These are phyloP conservation scores for Daphoenositta chrysoptera DNA, from an alignment of 2,113 vertebrate species.

Conservation along the genomic window DNA sequence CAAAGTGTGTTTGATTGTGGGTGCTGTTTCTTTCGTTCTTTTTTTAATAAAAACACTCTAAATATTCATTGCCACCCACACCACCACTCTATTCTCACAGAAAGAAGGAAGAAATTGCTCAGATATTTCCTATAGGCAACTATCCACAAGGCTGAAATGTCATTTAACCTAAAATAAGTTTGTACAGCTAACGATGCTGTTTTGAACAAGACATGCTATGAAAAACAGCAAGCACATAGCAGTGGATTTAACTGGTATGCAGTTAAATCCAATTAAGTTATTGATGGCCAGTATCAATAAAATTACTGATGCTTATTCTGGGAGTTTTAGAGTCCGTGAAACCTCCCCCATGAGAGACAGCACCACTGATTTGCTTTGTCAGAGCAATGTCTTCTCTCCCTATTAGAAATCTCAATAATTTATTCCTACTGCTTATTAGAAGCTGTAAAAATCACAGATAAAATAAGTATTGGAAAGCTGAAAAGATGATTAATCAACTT, in stretches of 20 bases:
- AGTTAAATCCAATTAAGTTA: not conserved
- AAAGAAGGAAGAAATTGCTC: not conserved
- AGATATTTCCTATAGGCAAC: not conserved
- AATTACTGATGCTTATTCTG: not conserved
- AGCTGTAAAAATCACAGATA: not conserved
- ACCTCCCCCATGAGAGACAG: not conserved
- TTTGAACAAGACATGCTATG: not conserved
- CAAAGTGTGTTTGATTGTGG: not conserved
- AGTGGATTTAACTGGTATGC: not conserved
- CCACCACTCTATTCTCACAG: rapidly evolving
- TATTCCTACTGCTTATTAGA: not conserved
- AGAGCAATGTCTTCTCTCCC: not conserved
- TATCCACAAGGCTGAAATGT: not conserved
- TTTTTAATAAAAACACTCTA: not conserved
- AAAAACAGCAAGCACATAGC: not conserved
- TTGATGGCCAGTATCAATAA: not conserved
- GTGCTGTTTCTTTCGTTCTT: not conserved
- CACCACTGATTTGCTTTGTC: not conserved
- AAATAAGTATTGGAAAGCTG: not conserved
- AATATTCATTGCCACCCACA: constrained; percentile 5
- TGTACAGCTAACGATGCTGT: not conserved
- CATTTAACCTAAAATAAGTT: not conserved
- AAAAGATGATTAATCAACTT: not conserved
- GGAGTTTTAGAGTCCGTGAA: not conserved
- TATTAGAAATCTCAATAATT: not conserved